Base-by-base conservation (phyloP, 2,888 invertebrate genomes). In the Campoletis raptor region DNA sequence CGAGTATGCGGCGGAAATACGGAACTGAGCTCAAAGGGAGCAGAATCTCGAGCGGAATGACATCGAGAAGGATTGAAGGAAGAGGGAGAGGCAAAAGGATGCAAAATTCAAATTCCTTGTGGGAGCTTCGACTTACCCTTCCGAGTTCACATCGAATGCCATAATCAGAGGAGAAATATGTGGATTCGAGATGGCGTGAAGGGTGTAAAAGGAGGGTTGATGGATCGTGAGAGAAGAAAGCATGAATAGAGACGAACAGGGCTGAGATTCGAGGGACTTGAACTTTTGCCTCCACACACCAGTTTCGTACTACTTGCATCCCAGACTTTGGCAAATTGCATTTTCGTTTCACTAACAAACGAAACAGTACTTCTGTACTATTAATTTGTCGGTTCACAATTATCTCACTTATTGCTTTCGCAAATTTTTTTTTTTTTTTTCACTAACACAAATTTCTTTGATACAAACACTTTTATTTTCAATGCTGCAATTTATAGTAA, bases 21-120 rank as follows among this genome's bases (percentile, higher is more conserved):
- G 80, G 36, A 48, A 48, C 61, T 61, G 57, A 78, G 81, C 57
- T 85, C 67, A 78, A 81, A 78, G 73, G 67, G 70, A 66, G 36
- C 15, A 30, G 72, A 78, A 81, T 30, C 67, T 67, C 42, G 84
- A n/a, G 77, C 9, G 61, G 61, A 72, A 73, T 67, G 69, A 45
- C 70, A 64, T 64, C 7, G 64, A 36, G 45, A 72, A 54, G 57
- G 24, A 30, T 36, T 37, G 36, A 64, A 54, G 24, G 45, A 45
- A 6, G 54, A 36, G 79, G 36, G 64, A 57, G 36, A 69, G 64
- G 30, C 37, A 61, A 40, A 73, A 77, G 70, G 77, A 72, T 70
- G 52, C 66, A 72, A 72, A 81, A 85, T 85, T 85, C 77, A 66
- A 69, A 81, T 85, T 67, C 77, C 66, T 30, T 66, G 57, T 40